Conservation (phyloP, 1,140 invertebrate species). For the Hylaeus volcanicus region DNA sequence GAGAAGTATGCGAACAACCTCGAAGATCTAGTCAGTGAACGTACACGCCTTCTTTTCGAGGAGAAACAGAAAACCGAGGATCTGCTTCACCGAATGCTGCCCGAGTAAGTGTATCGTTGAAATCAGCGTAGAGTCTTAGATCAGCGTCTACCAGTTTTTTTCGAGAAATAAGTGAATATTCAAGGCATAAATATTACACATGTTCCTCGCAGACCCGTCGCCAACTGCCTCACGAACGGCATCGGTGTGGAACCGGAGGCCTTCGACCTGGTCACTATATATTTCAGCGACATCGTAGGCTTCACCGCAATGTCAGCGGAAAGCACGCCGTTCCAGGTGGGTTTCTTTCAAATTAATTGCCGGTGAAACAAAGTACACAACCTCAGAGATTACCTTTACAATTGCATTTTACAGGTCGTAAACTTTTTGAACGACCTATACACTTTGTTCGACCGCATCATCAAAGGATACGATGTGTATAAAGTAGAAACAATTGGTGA, state of each 20-base stretch:
- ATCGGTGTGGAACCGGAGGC: slow-evolving; percentile 96
- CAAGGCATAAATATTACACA: background rate
- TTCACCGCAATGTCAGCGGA: slow-evolving; percentile 98
- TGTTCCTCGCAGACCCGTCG: slow-evolving; percentile 86
- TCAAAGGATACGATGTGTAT: slow-evolving; percentile 97
- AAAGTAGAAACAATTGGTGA: slow-evolving; percentile 97
- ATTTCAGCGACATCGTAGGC: slow-evolving; percentile 99
- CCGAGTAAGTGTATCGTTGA: slow-evolving; percentile 84
- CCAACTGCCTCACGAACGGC: slow-evolving; percentile 91
- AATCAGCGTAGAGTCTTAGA: no score
- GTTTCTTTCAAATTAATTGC: background rate
- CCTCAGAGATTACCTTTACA: background rate
- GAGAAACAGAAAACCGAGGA: slow-evolving; percentile 97
- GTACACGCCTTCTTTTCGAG: slow-evolving; percentile 92
- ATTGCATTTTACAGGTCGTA: slow-evolving; percentile 86
- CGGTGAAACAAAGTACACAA: background rate
- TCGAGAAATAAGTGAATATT: no score
- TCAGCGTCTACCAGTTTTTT: no score
- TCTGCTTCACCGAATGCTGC: slow-evolving; percentile 95
- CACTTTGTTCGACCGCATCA: slow-evolving; percentile 96
- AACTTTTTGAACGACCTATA: slow-evolving; percentile 98
- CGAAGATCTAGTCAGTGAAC: slow-evolving; percentile 94
- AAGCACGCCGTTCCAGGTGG: slow-evolving; percentile 94
- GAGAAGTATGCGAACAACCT: slow-evolving; percentile 97
- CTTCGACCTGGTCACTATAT: slow-evolving; percentile 96